Percentiles rank a stretch among this genome's conserved stretches.
Conservation (phyloP, 1,140 invertebrate species). For the Potamilus streckersoni region DNA sequence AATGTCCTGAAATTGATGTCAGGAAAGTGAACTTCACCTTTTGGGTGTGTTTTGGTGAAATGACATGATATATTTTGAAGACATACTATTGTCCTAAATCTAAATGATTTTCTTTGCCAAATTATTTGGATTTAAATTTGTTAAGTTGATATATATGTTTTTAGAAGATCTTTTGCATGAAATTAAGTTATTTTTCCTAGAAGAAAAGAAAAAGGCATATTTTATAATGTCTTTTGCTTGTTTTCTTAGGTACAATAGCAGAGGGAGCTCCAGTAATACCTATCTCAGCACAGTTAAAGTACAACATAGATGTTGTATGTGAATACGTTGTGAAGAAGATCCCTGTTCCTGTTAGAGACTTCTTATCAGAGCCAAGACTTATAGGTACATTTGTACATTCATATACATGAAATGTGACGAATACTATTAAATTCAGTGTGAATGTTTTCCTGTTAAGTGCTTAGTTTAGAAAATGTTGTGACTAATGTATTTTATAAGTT, state of each 20-base stretch:
- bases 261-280: slow-evolving; percentile 98
- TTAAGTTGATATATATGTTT: slow-evolving; percentile 1
- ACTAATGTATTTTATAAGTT: too few species aligned
- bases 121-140: not conserved
- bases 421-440: too few species aligned
- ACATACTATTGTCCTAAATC: too few species aligned
- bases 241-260: slow-evolving; percentile 87
- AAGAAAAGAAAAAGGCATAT: not conserved
- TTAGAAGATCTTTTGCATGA: not conserved
- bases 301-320: slow-evolving; percentile 96
- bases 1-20: too few species aligned
- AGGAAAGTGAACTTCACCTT: too few species aligned
- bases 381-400: slow-evolving; percentile 73
- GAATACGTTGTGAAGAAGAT: slow-evolving; percentile 99
- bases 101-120: too few species aligned
- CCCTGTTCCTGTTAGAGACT: slow-evolving; percentile 94
- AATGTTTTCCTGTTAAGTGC: too few species aligned
- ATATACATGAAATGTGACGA: too few species aligned
- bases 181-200: slow-evolving; percentile 2
- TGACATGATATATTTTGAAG: too few species aligned
- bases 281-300: slow-evolving; percentile 99
- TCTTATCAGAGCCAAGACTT: slow-evolving; percentile 93
- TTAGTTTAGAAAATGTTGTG: too few species aligned
- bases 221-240: slow-evolving; percentile 4
- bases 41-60: too few species aligned